phyloP scores from a whole-genome alignment of 2,797 vertebrate species.

The Smutsia temminckii region DNA sequence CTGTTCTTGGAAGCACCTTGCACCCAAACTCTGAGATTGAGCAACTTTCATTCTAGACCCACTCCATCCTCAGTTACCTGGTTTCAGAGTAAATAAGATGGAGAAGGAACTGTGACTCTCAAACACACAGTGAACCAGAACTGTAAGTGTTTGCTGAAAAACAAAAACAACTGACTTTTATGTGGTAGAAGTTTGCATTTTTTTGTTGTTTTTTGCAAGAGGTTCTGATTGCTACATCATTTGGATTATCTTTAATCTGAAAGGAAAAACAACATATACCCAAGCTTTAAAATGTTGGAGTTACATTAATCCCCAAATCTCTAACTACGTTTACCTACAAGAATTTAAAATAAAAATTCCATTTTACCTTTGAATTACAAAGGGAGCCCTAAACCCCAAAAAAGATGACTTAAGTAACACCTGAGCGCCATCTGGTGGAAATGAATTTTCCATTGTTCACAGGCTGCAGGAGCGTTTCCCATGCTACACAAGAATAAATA shows the following conservation, averaged over 20 bases:
- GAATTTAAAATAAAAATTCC: conserved; percentile 16
- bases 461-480: not conserved
- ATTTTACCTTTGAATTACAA: not conserved
- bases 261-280: not conserved
- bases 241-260: conserved; percentile 35
- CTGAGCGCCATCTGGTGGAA: conserved; percentile 70
- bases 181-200: not conserved
- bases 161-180: not conserved
- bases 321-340: conserved; percentile 34
- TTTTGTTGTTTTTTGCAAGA: not conserved
- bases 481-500: not conserved
- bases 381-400: not conserved
- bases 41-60: too few relatives aligned
- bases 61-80: not conserved
- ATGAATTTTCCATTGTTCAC: not conserved
- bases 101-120: not conserved
- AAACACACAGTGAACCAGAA: not conserved
- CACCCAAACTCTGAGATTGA: not conserved
- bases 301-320: not conserved
- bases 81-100: not conserved
- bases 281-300: not conserved
- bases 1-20: not conserved
- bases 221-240: not conserved
- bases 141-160: not conserved
- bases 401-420: conserved; percentile 33